Conservation (phyloP, 2,797 vertebrate species). For the Xyrichtys novacula region DNA sequence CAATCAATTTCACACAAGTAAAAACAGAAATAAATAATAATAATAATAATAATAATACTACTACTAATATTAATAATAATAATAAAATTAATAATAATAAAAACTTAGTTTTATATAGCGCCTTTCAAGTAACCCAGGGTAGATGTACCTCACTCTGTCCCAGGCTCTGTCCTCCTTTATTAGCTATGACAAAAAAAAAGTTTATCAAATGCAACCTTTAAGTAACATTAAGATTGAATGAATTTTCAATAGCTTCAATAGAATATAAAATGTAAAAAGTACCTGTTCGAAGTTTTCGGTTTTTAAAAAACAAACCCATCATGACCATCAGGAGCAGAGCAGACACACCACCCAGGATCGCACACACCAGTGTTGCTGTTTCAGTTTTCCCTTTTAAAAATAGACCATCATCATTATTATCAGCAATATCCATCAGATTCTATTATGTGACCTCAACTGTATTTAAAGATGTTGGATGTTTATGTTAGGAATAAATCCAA, state of each 20-base stretch:
- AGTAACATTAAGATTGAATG: not conserved
- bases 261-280: not conserved
- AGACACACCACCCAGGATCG: conserved; percentile 5
- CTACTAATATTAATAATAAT: too few species aligned
- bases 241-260: too few species aligned
- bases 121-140: too few species aligned
- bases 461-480: not conserved
- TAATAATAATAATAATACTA: too few species aligned
- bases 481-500: too few species aligned
- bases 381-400: not conserved
- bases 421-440: too few species aligned
- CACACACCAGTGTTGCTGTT: not conserved
- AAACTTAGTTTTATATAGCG: too few species aligned
- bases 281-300: conserved; percentile 32
- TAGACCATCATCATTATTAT: not conserved
- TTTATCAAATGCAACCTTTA: not conserved
- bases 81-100: too few species aligned
- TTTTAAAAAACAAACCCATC: not conserved
- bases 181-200: not conserved
- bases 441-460: not conserved
- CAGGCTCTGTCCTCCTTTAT: not conserved
- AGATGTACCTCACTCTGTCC: not conserved
- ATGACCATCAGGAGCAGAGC: conserved; percentile 7
- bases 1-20: too few species aligned
- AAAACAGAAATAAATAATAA: too few species aligned